A percentile compares a stretch with the other conserved stretches of the same genome.
Conservation (phyloP, 2,888 invertebrate species). For the Dryocosmus kuriphilus region DNA sequence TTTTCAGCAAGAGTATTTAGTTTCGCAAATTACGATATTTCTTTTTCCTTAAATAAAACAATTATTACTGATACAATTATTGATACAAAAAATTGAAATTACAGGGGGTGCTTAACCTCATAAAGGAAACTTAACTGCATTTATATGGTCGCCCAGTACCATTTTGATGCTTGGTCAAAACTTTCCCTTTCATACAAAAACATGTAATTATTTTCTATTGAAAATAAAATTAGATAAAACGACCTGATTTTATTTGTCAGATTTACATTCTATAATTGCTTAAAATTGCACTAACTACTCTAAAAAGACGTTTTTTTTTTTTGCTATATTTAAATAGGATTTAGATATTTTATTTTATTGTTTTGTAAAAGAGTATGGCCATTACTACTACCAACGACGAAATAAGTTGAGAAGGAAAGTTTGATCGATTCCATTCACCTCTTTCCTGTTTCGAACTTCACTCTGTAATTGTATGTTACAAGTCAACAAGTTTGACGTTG, state of each 20-base stretch:
- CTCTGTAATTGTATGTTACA: constrained; percentile 35
- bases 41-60: neutral
- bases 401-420: constrained; percentile 33
- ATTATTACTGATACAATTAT: neutral
- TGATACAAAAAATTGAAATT: neutral
- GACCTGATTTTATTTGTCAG: too few relatives aligned
- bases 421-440: constrained; percentile 40
- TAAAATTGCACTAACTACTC: too few relatives aligned
- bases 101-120: neutral
- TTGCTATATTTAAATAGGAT: neutral
- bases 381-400: neutral
- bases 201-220: neutral
- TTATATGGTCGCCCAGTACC: neutral
- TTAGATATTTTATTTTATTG: neutral
- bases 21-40: too few relatives aligned
- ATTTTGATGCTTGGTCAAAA: neutral
- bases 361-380: neutral
- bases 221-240: too few relatives aligned
- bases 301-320: neutral
- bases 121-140: constrained; percentile 27
- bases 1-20: neutral
- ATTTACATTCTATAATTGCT: too few relatives aligned
- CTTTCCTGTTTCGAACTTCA: constrained; percentile 35
- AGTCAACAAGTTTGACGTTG: constrained; percentile 38
- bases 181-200: neutral